Evolutionary conservation across 1,140 invertebrate species (phyloP).

Genomic region (Brachystomella parvula): DNA sequence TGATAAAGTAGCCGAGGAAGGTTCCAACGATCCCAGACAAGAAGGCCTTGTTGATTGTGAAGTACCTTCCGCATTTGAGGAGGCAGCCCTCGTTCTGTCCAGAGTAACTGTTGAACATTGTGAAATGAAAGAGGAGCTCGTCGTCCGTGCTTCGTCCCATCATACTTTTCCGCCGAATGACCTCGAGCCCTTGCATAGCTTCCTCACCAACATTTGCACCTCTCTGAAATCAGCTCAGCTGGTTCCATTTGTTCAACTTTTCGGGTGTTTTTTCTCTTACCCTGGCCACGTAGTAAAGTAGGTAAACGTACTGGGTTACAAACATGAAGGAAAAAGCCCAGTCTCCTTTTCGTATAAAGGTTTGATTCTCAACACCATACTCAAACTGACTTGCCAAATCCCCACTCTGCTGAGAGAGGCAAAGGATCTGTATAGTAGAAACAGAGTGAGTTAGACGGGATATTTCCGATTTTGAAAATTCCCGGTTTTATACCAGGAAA

Average conservation of each 20-base stretch:
- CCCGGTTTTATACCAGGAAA: conserved; percentile 19
- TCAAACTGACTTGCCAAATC: no score
- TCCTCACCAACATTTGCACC: conserved; percentile 28
- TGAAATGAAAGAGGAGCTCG: conserved; percentile 31
- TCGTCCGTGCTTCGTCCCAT: conserved; percentile 27
- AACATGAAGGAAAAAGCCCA: conserved; percentile 18
- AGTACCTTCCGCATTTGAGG: conserved; percentile 24
- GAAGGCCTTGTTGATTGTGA: conserved; percentile 26
- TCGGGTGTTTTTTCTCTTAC: no score
- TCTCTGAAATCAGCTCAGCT: neutral
- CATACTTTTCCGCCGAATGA: conserved; percentile 28
- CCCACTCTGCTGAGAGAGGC: no score
- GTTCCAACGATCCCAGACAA: conserved; percentile 22
- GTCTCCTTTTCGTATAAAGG: conserved; percentile 24
- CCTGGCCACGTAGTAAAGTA: neutral
- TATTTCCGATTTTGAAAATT: no score
- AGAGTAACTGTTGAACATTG: conserved; percentile 23
- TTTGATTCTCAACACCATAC: no score
- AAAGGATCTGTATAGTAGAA: no score
- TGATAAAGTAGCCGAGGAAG: conserved; percentile 30
- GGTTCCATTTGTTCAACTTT: no score
- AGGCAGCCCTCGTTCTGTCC: conserved; percentile 2
- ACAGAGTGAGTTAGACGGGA: no score
- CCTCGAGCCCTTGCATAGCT: conserved; percentile 31
- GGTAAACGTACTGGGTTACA: neutral